Base-by-base conservation (phyloP, 1,140 invertebrate species). In the Papilio machaon region DNA sequence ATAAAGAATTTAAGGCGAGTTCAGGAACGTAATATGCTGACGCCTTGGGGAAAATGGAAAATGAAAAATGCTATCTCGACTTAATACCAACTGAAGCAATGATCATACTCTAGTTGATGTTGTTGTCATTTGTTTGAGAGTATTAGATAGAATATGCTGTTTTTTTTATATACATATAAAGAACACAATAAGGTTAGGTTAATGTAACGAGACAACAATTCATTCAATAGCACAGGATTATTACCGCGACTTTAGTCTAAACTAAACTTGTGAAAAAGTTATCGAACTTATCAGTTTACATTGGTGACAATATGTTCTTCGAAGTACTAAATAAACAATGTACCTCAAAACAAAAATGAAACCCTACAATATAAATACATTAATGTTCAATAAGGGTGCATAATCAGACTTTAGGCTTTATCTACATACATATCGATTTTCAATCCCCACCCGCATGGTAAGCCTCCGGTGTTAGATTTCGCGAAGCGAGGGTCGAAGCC, bases 391-490 rank as follows among this genome's bases (percentile, higher is more conserved):
- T 70, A 70, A 38, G 64, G 64, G 64, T 70, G 64, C 64, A 70
- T 70, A 38, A 64, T 13, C 23, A 64, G 23, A 70, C 64, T 35
- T 30, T 35, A 70, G 64, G 30, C 64, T 70, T 70, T 70, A 67
- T 67, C 60, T 35, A 73, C 17, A 17, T 73, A 19, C 17, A 38
- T 43, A 73, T 8, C n/a, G 43, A 46, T 47, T 73, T 73, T 47
- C 73, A 73, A 73, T 76, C 77, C 54, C 77, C 77, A n/a, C 38
- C 35, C 11, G 74, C 74, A 76, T 23, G 43, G n/a, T 43, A 23
- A 64, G 60, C 58, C 60, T 43, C 1, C n/a, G 54, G 77, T 79
- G 77, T 79, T 64, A 79, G 30, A 64, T 79, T 79, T 79, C 77
- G 46, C 77, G 58, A 52, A 58, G 46, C 77, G 58, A 35, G 77